Conservation (phyloP, 2,888 invertebrate species). For the Oscheius sp. region DNA sequence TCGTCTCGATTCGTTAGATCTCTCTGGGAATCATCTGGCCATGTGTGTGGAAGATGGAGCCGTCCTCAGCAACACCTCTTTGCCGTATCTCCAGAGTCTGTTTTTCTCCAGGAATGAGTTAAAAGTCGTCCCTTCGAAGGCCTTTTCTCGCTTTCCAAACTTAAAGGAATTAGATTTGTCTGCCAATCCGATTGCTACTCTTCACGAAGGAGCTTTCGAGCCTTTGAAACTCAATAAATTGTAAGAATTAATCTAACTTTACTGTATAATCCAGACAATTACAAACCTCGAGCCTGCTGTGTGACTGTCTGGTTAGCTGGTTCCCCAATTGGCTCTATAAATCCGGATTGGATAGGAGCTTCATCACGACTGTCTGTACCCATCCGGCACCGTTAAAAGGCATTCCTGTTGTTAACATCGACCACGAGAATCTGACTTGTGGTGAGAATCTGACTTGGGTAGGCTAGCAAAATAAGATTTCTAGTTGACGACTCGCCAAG, state of each 20-base stretch:
- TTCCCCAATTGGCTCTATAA: constrained; percentile 49
- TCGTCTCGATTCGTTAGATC: constrained; percentile 46
- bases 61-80: constrained; percentile 54
- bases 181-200: constrained; percentile 57
- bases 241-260: constrained; percentile 34
- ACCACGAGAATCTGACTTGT: constrained; percentile 49
- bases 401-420: constrained; percentile 45
- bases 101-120: constrained; percentile 16
- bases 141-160: constrained; percentile 54
- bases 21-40: constrained; percentile 55
- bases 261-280: constrained; percentile 38
- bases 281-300: constrained; percentile 50
- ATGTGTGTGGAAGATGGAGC: constrained; percentile 61
- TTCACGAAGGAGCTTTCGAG: constrained; percentile 55
- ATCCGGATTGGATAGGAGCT: constrained; percentile 32
- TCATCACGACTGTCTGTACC: constrained; percentile 44
- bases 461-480: neutral
- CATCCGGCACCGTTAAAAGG: constrained; percentile 43
- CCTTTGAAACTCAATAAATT: constrained; percentile 48
- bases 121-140: constrained; percentile 32
- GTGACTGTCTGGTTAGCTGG: constrained; percentile 58
- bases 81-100: constrained; percentile 45
- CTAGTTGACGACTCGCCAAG: constrained; percentile 52
- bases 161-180: constrained; percentile 53
- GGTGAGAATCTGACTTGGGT: constrained; percentile 28